phyloP scores from a whole-genome alignment of 1,140 invertebrate species.

The Laodelphax striatellus region DNA sequence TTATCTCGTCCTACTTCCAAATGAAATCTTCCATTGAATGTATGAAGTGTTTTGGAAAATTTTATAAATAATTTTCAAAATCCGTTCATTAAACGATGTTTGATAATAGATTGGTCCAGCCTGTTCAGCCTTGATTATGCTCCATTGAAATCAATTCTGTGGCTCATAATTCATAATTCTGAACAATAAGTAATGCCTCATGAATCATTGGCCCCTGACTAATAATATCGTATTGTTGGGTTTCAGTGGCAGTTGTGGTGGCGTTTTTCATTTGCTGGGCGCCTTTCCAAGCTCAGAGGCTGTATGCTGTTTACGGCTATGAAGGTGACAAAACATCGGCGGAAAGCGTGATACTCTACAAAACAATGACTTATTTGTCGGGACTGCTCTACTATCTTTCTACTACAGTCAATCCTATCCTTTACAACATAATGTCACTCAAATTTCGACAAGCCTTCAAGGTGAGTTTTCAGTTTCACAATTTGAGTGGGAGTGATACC shows the following conservation, averaged over 20 bases:
- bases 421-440: conserved; percentile 55
- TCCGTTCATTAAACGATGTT: too few relatives aligned
- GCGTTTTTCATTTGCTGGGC: conserved; percentile 91
- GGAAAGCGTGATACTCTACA: conserved; percentile 32
- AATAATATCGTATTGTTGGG: neutral
- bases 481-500: neutral
- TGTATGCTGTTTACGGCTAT: conserved; percentile 58
- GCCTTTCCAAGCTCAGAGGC: conserved; percentile 77
- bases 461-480: conserved; percentile 28
- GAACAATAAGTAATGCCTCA: neutral
- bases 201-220: neutral
- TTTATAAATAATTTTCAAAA: too few relatives aligned
- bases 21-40: too few relatives aligned
- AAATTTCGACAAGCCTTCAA: conserved; percentile 53
- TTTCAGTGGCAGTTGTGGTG: conserved; percentile 76
- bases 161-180: neutral
- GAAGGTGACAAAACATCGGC: conserved; percentile 15
- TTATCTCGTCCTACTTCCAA: too few relatives aligned
- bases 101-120: too few relatives aligned
- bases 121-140: too few relatives aligned
- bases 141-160: too few relatives aligned
- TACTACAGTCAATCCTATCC: conserved; percentile 53
- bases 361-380: conserved; percentile 42
- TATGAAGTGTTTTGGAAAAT: too few relatives aligned
- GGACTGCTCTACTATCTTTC: conserved; percentile 53